These are phyloP conservation scores for Dioctria linearis DNA, from an alignment of 2,888 invertebrate genomes.

Conservation along the genomic window DNA sequence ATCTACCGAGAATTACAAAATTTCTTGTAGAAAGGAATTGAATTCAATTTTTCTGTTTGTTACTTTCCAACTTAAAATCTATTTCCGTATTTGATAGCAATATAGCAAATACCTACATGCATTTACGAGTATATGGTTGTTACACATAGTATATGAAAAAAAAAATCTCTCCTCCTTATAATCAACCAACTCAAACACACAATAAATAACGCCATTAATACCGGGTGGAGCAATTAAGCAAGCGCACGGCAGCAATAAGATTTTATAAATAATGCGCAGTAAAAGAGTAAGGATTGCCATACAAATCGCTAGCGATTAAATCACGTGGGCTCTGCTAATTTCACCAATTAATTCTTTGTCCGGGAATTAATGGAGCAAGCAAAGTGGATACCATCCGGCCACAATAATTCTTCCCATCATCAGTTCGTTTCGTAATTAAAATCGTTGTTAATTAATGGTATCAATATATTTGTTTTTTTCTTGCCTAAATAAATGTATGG, in stretches of 20 bases:
- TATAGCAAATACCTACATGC: no score
- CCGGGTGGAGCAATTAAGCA: conserved; percentile 37
- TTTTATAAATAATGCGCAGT: conserved; percentile 38
- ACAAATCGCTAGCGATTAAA: conserved; percentile 59
- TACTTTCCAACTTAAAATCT: no score
- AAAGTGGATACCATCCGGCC: conserved; percentile 32
- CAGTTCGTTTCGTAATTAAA: conserved; percentile 51
- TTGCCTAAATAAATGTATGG: not conserved
- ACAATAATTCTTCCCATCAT: conserved; percentile 48
- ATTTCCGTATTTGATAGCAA: no score
- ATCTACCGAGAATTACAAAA: no score
- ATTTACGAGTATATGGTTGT: no score
- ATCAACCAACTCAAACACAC: conserved; percentile 44
- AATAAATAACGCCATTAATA: conserved; percentile 43
- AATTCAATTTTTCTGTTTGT: no score
- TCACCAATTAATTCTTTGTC: conserved; percentile 59
- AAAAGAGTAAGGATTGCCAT: conserved; percentile 27
- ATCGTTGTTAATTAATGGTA: conserved; percentile 49
- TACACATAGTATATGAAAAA: no score
- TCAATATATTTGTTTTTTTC: conserved; percentile 21
- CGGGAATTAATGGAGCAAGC: conserved; percentile 32
- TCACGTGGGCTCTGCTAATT: conserved; percentile 60
- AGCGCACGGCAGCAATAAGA: conserved; percentile 31
- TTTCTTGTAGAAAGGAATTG: no score
- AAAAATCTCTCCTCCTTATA: not conserved